phyloP scores from a whole-genome alignment of 2,797 vertebrate genomes.

The Lepus townsendii region DNA sequence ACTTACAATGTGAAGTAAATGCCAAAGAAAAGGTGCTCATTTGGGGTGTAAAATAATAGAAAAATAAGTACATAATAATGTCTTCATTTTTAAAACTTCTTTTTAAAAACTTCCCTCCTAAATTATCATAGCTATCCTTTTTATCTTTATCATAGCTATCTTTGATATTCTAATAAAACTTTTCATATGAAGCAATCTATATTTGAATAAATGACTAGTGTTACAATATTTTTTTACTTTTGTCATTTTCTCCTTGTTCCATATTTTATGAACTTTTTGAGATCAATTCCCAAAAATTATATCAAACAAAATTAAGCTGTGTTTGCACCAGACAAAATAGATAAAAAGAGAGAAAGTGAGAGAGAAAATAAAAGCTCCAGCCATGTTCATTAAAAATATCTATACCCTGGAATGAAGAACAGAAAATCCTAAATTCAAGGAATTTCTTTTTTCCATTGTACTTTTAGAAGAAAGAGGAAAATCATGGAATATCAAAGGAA shows the following conservation, averaged over 20 bases:
- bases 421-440: not conserved
- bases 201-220: not conserved
- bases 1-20: not conserved
- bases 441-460: not conserved
- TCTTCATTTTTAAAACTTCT: not conserved
- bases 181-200: not conserved
- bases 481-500: not conserved
- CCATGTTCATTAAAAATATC: not conserved
- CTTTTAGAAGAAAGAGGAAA: conserved; percentile 22
- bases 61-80: not conserved
- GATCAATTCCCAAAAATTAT: not conserved
- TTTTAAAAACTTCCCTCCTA: not conserved
- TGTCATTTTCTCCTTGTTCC: not conserved
- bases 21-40: not conserved
- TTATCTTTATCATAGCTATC: too few relatives aligned
- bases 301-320: not conserved
- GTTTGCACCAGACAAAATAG: conserved; percentile 19
- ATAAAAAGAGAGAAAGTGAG: not conserved
- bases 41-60: not conserved
- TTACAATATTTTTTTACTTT: conserved; percentile 1
- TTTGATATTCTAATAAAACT: conserved; percentile 17
- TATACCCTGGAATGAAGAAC: not conserved
- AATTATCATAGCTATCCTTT: not conserved
- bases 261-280: not conserved
- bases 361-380: not conserved